Evolutionary conservation across 1,140 invertebrate species (phyloP).

Genomic region (Tribolium madens): DNA sequence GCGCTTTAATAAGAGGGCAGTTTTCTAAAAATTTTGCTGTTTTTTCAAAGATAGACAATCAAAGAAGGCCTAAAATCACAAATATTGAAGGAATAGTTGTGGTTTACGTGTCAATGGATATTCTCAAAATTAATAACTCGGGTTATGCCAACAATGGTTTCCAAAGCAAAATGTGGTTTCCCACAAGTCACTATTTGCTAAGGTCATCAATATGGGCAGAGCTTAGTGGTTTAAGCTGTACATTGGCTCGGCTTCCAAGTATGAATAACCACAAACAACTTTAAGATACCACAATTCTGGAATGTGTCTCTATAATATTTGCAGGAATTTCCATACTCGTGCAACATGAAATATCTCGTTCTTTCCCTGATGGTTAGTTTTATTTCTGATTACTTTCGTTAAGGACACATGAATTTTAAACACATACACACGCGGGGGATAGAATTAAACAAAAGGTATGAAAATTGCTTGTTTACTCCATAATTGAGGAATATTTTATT

Average conservation of each 20-base stretch:
- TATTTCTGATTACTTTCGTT: slow-evolving; percentile 34
- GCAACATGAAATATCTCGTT: slow-evolving; percentile 15
- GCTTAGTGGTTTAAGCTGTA: slow-evolving; percentile 35
- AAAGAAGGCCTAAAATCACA: too few species aligned
- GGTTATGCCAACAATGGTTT: slow-evolving; percentile 7
- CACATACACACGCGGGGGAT: neutral
- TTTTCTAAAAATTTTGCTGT: too few species aligned
- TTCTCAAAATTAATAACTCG: slow-evolving; percentile 17
- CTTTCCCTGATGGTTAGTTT: slow-evolving; percentile 7
- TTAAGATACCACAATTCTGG: slow-evolving; percentile 30
- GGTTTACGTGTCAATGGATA: slow-evolving; percentile 13
- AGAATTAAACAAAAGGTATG: neutral
- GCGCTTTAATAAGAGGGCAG: too few species aligned
- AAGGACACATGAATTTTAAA: slow-evolving; percentile 16
- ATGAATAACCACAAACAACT: slow-evolving; percentile 33
- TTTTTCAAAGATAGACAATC: too few species aligned
- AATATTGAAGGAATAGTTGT: slow-evolving; percentile 31
- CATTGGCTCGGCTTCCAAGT: slow-evolving; percentile 23
- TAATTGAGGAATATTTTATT: neutral
- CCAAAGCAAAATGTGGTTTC: slow-evolving; percentile 23
- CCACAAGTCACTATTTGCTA: slow-evolving; percentile 40
- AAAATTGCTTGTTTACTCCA: neutral
- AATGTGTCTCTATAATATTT: slow-evolving; percentile 30
- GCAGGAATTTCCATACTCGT: slow-evolving; percentile 21
- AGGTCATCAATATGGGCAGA: slow-evolving; percentile 39